Evolutionary conservation across 2,888 invertebrate species (phyloP), one percentile per base, ranked within the genome.

Genomic region (Acleris literana): DNA sequence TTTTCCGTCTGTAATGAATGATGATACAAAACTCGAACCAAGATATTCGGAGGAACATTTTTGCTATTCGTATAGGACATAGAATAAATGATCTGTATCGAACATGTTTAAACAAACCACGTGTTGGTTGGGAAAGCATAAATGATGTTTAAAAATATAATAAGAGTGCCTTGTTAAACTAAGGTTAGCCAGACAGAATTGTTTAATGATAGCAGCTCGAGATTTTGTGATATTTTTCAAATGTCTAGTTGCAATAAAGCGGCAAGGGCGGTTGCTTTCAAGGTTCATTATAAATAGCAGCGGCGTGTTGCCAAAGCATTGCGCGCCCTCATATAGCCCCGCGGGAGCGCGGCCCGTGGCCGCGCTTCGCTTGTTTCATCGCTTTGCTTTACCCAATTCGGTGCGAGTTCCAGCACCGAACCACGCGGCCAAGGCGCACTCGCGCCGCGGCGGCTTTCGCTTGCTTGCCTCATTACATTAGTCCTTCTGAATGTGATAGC

Each of bases 241-340:
- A 76, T 75, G 77, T 76, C 77, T 77, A 78, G 75, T 76, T 77
- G 79, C 76, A 80, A 83, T 84, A 82, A 84, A 80, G 79, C 83
- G 79, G 83, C 90, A 92, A 91, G 91, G 91, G 90, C 91, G 87
- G 88, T 85, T 87, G 86, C 78, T 86, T 85, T 89, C 92, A 92
- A 91, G 92, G 91, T 92, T 89, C 81, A 84, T 84, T 90, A 91
- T 87, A 91, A 91, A 92, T 92, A 92, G 90, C 83, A 68, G 68
- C 86, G 90, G 89, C 86, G 83, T 84, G 85, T 82, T 92, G 91
- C 90, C 90, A 91, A 88, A 89, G 88, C 83, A 82, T 80, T 82
- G 82, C 81, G 84, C 86, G 85, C 85, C 87, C 89, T 86, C 88
- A 86, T 85, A 84, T 83, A 83, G 84, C 79, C 68, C 70, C 72